phyloP scores from a whole-genome alignment of 2,113 vertebrate species.

The Hippopotamus amphibius region DNA sequence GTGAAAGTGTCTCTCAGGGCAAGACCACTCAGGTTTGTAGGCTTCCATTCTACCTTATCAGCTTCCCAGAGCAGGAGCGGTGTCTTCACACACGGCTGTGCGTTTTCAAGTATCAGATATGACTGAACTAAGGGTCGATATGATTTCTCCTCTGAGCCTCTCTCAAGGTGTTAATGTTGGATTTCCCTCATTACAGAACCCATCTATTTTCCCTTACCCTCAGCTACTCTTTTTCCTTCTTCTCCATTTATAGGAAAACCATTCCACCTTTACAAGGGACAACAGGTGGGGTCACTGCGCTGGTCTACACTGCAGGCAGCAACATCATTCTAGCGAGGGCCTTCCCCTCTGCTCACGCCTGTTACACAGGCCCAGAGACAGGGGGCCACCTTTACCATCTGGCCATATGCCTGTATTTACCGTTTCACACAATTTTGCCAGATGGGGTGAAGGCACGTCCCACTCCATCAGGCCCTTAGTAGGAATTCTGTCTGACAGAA shows the following conservation, averaged over 20 bases:
- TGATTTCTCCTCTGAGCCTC: no score
- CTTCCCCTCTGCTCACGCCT: background rate
- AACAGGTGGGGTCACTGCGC: no score
- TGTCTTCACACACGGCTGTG: no score
- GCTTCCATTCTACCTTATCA: background rate
- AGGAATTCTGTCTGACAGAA: background rate
- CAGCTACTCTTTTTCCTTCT: no score
- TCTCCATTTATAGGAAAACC: no score
- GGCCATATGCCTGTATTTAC: background rate
- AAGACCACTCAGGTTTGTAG: background rate
- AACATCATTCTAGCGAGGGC: background rate
- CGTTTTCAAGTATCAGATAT: no score
- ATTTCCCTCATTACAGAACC: no score
- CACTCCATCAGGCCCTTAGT: background rate
- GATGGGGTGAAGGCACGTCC: background rate
- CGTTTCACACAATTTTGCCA: background rate
- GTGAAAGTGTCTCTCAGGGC: background rate
- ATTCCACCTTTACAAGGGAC: no score
- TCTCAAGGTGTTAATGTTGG: no score
- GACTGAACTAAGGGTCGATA: no score
- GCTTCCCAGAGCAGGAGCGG: no score
- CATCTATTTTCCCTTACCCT: no score
- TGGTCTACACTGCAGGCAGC: background rate
- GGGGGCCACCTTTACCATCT: background rate
- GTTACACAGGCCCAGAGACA: background rate